Conservation (phyloP, 2,888 invertebrate genomes). For the Crocallis elinguaria region DNA sequence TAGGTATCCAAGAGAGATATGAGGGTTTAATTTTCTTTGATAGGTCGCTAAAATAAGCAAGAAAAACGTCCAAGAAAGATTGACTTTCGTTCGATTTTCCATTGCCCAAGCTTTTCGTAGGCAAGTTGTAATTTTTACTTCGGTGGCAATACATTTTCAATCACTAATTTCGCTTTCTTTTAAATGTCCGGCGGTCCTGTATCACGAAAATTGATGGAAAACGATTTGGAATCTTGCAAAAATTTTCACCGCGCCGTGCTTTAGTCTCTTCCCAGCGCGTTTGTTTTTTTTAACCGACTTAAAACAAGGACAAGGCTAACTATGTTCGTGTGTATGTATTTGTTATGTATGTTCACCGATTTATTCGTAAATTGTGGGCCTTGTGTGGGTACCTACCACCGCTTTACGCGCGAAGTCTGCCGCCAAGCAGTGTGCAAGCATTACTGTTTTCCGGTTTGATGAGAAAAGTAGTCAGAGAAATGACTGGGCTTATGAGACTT, state of each 20-base stretch:
- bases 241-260: not conserved
- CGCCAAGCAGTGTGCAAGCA: too few relatives aligned
- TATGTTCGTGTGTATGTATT: too few relatives aligned
- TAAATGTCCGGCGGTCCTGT: not conserved
- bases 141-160: not conserved
- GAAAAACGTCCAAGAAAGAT: not conserved
- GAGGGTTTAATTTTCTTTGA: not conserved
- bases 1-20: not conserved
- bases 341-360: too few relatives aligned
- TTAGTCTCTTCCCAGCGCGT: not conserved
- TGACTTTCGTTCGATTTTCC: not conserved
- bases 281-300: not conserved
- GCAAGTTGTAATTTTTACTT: not conserved
- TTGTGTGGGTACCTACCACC: too few relatives aligned
- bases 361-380: too few relatives aligned
- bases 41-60: not conserved
- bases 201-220: not conserved
- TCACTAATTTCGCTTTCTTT: not conserved
- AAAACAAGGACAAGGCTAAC: too few relatives aligned
- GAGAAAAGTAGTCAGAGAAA: too few relatives aligned
- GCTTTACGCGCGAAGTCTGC: too few relatives aligned
- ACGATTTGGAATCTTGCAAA: not conserved
- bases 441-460: too few relatives aligned
- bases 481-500: too few relatives aligned
- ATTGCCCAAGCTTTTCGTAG: not conserved